phyloP scores from a whole-genome alignment of 2,113 vertebrate species.

The Dromas ardeola region DNA sequence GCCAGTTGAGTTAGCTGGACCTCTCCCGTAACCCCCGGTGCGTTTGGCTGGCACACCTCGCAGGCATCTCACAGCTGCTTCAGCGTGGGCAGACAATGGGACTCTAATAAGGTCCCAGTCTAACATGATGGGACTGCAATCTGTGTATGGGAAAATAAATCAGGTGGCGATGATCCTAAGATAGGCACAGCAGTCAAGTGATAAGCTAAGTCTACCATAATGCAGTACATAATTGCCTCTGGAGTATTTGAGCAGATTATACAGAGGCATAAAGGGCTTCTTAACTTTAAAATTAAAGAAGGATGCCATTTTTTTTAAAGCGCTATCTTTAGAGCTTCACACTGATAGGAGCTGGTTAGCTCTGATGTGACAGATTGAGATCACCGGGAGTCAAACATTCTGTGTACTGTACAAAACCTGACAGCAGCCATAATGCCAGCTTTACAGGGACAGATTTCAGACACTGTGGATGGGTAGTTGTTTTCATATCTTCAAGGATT shows the following conservation, averaged over 20 bases:
- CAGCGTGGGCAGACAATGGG: background rate
- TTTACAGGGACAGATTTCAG: background rate
- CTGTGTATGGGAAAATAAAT: background rate
- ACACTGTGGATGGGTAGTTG: background rate
- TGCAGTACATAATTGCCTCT: background rate
- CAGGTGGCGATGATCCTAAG: background rate
- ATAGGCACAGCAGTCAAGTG: background rate
- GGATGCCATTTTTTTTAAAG: background rate
- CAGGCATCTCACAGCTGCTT: background rate
- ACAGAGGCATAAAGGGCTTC: background rate
- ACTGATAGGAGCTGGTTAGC: background rate
- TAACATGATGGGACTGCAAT: background rate
- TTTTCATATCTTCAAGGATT: background rate
- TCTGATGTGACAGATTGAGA: constrained; percentile 43
- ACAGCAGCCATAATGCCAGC: background rate
- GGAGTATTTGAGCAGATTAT: background rate
- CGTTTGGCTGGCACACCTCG: background rate
- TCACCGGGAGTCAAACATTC: background rate
- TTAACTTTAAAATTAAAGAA: background rate
- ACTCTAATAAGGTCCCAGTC: background rate
- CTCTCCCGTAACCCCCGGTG: background rate
- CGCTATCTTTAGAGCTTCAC: background rate
- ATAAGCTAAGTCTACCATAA: background rate
- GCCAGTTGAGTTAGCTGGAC: background rate
- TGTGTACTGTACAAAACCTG: background rate